Base-by-base conservation (phyloP, 2,888 invertebrate species). In the Scelioninae gen. 2 region DNA sequence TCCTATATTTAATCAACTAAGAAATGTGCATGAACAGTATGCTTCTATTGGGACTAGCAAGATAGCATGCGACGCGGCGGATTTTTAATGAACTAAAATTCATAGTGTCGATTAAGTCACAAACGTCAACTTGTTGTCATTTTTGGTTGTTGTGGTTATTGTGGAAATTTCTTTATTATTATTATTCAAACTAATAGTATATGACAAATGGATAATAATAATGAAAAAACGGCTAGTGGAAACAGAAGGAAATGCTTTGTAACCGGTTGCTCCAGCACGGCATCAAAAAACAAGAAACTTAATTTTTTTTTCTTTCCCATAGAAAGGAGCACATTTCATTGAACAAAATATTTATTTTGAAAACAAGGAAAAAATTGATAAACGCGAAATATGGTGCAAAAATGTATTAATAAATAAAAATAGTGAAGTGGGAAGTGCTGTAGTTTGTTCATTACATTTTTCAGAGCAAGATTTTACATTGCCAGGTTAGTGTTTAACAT, bases 361-460 rank as follows among this genome's bases (percentile, higher is more conserved):
- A 45, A 60, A 46, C 10, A 13, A 18, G 7, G 28, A 43, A 25
- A 28, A 22, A 53, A 33, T 58, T 48, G 28, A 48, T 58, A 60
- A 25, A 64, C 64, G 41, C 35, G 48, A 52, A 31, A 25, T 31
- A 25, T 52, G 64, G 33, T 53, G 46, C 31, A 39, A 48, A n/a
- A 25, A 39, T 41, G 45, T 48, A 46, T 31, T 7, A n/a, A 63
- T 63, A 16, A 35, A 53, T 2, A 64, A 64, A 45, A 41, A 52
- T 3, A 18, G 28, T 19, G 31, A 19, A 28, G 13, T 52, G 2
- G 31, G 52, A 31, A n/a, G n/a, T 11, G 52, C 52, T 43, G 13
- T 50, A 33, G 28, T 52, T 25, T 63, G 63, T 52, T 63, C 63
- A 15, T 52, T 63, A 13, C 63, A 63, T 43, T 52, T 63, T 52